Evolutionary conservation across 2,113 vertebrate species (phyloP).

Genomic region (Trogon melanurus): DNA sequence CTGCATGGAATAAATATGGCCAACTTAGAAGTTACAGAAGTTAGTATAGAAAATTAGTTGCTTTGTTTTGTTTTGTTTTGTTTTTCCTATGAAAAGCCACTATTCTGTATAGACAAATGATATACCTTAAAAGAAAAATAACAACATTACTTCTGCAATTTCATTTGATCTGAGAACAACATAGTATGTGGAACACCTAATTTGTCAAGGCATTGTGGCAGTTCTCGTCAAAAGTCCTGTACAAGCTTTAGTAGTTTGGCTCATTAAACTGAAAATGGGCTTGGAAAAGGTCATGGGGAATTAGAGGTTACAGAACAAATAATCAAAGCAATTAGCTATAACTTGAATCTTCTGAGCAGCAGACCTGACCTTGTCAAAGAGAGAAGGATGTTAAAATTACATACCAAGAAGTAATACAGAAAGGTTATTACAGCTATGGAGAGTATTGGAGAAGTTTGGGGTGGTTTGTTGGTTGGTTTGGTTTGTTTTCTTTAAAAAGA

Average conservation of each 20-base stretch:
- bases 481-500: neutral
- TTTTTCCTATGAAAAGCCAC: neutral
- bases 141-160: neutral
- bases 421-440: neutral
- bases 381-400: slow-evolving; percentile 36
- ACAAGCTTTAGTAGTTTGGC: slow-evolving; percentile 56
- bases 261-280: slow-evolving; percentile 68
- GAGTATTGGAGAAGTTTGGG: neutral
- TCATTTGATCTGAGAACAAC: neutral
- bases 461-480: neutral
- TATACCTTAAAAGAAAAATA: slow-evolving; percentile 51
- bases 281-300: slow-evolving; percentile 58
- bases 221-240: slow-evolving; percentile 46
- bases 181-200: slow-evolving; percentile 40
- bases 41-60: neutral
- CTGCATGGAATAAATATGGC: neutral
- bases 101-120: slow-evolving; percentile 34
- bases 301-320: slow-evolving; percentile 66
- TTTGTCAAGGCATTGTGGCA: slow-evolving; percentile 55
- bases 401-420: slow-evolving; percentile 3
- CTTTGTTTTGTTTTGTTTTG: neutral
- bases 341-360: slow-evolving; percentile 45
- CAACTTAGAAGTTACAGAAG: neutral
- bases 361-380: slow-evolving; percentile 36
- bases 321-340: slow-evolving; percentile 73